A percentile compares a stretch with the other conserved stretches of the same genome.
Evolutionary conservation across 2,888 invertebrate species (phyloP).

Genomic region (Caenorhabditis plicata): DNA sequence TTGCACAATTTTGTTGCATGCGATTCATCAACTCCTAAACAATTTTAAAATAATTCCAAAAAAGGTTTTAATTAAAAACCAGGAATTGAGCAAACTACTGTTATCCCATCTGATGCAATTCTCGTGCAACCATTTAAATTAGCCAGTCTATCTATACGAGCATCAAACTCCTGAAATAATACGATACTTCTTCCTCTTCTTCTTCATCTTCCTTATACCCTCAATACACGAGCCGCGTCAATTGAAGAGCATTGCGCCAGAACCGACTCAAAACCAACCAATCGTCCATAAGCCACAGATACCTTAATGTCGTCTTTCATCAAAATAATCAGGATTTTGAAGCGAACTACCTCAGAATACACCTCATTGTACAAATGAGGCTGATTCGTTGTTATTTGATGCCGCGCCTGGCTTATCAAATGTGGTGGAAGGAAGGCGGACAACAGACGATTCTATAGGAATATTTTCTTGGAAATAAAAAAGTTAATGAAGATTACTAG

Average conservation of each 20-base stretch:
- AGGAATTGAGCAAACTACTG: conserved; percentile 37
- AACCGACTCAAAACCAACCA: conserved; percentile 55
- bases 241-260: conserved; percentile 56
- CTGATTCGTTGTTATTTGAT: conserved; percentile 52
- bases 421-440: conserved; percentile 56
- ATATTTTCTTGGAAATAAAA: neutral
- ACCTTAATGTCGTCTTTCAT: too few relatives aligned
- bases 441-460: conserved; percentile 54
- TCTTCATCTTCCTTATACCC: too few relatives aligned
- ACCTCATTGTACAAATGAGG: conserved; percentile 56
- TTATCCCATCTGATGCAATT: conserved; percentile 42
- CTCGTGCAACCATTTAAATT: conserved; percentile 32
- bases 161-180: conserved; percentile 54
- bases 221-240: conserved; percentile 56
- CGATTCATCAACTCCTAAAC: conserved; percentile 31
- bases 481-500: too few relatives aligned
- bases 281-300: conserved; percentile 55
- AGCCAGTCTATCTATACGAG: conserved; percentile 30
- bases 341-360: conserved; percentile 42
- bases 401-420: conserved; percentile 50
- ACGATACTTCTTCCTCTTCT: too few relatives aligned
- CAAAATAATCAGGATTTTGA: neutral
- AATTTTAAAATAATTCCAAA: neutral
- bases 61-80: neutral
- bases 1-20: conserved; percentile 41